These are phyloP conservation scores for Pedetes capensis DNA, from an alignment of 2,113 vertebrate genomes.

Conservation along the genomic window DNA sequence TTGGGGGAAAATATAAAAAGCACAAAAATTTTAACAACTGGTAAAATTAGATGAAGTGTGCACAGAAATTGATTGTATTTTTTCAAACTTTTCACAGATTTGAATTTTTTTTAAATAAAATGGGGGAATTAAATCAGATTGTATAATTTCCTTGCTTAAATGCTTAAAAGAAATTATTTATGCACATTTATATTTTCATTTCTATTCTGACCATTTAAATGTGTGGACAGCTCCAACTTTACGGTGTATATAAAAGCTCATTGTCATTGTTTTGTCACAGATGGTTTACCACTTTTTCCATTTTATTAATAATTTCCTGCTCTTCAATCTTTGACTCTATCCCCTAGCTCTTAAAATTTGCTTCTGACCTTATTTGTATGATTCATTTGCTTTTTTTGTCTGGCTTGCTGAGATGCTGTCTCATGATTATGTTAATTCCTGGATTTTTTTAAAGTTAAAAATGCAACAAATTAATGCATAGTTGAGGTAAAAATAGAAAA, in stretches of 20 bases:
- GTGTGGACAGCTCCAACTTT: not conserved
- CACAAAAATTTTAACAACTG: not conserved
- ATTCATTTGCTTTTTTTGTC: not conserved
- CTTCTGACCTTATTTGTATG: not conserved
- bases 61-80: not conserved
- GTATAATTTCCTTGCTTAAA: not conserved
- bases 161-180: not conserved
- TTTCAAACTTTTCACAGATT: not conserved
- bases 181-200: not conserved
- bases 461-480: not conserved
- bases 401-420: not conserved
- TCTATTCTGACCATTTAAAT: not conserved
- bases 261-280: not conserved
- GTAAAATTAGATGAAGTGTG: not conserved
- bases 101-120: no score
- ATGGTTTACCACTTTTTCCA: not conserved
- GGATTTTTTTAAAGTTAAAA: not conserved
- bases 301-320: not conserved
- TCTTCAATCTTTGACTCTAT: not conserved
- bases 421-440: not conserved
- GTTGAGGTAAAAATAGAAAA: slow-evolving; percentile 10
- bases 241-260: not conserved
- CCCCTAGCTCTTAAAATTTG: not conserved
- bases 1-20: not conserved
- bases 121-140: not conserved